Evolutionary conservation across 2,888 invertebrate species (phyloP), one percentile per base, ranked within the genome.

Genomic region (Flexamia atlantica): DNA sequence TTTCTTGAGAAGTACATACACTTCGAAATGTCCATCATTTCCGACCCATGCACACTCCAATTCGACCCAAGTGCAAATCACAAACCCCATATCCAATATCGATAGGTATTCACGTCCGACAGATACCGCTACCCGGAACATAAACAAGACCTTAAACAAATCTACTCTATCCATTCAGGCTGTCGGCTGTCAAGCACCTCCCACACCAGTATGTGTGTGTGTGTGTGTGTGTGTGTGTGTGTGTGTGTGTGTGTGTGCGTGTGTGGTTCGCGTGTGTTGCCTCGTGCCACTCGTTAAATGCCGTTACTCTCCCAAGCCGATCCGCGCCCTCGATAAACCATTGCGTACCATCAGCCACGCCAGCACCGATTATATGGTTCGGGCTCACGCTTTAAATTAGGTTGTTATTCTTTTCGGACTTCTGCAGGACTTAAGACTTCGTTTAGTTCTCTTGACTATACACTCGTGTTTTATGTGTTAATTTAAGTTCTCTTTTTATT

Each of bases 271-370:
- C 64, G 30, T 64, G 64, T 64, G 25, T 64, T 9, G 64, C 25
- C 70, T 70, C 70, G 70, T 70, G 70, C 70, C 40, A 14, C 70
- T 70, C 32, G 70, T 70, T 70, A 70, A 7, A 12, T 0, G 40
- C 70, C 70, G 70, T 70, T 70, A 70, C 36, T 70, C 70, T 70
- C 70, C 5, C 64, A 64, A 40, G 23, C 70, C 40, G 70, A 70
- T 70, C 70, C 40, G 20, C 70, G 40, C 70, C 30, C 20, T n/a
- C 70, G 70, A 70, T 70, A 70, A 70, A 70, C 36, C 70, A 70
- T n/a, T n/a, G n/a, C n/a, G n/a, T n/a, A n/a, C n/a, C n/a, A n/a
- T n/a, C n/a, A n/a, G n/a, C n/a, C n/a, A n/a, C n/a, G n/a, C n/a
- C n/a, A n/a, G n/a, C n/a, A n/a, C n/a, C n/a, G n/a, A 40, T 40